Percentiles rank a stretch among this genome's conserved stretches.
These are phyloP conservation scores for Tangachromis dhanisi DNA, from an alignment of 2,113 vertebrate species.

Conservation along the genomic window DNA sequence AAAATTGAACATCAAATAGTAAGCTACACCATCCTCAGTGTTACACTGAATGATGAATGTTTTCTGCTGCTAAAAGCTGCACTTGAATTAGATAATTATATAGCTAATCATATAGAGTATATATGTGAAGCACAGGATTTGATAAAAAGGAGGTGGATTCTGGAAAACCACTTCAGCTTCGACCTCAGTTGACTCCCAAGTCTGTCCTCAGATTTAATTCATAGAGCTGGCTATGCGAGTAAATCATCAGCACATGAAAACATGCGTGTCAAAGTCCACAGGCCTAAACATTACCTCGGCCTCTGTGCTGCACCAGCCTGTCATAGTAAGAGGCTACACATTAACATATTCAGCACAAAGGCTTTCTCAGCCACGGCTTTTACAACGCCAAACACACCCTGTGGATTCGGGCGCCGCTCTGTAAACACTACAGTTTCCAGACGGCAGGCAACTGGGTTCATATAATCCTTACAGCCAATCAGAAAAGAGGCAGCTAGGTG, in stretches of 20 bases:
- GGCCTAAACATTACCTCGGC: constrained; percentile 22
- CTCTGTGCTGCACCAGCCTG: neutral
- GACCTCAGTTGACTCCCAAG: neutral
- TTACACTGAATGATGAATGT: neutral
- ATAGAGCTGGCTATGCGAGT: neutral
- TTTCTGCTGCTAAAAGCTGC: neutral
- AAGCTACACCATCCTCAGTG: neutral
- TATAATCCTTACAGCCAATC: constrained; percentile 16
- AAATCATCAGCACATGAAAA: constrained; percentile 43
- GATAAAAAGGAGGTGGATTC: neutral
- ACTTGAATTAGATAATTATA: neutral
- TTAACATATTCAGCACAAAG: constrained; percentile 41
- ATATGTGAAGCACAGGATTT: neutral
- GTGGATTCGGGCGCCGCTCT: constrained; percentile 48
- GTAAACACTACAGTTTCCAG: constrained; percentile 60
- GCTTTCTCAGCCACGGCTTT: constrained; percentile 34
- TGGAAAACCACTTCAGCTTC: neutral
- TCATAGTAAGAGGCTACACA: constrained; percentile 47
- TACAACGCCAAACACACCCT: constrained; percentile 65
- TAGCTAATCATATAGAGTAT: neutral
- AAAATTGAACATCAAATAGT: neutral
- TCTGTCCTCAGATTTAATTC: neutral
- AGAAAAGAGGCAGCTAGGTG: neutral
- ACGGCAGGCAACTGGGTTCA: neutral
- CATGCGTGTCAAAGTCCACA: constrained; percentile 60